Percentiles rank a stretch among this genome's conserved stretches.
These are phyloP conservation scores for Anser cygnoides DNA, from an alignment of 2,113 vertebrate genomes.

Conservation along the genomic window DNA sequence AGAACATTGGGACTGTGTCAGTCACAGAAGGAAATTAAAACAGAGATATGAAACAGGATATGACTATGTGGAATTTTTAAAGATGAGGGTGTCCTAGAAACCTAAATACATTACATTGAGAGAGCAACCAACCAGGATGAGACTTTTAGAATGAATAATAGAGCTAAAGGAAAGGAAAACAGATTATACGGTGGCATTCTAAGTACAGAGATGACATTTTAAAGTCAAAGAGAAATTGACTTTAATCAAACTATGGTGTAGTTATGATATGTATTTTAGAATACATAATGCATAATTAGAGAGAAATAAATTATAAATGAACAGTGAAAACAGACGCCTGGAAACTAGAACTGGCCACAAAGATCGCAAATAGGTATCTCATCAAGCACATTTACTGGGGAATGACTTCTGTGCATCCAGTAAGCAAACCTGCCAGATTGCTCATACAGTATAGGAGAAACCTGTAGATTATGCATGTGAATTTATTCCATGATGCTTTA, in stretches of 20 bases:
- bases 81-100: neutral
- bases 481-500: neutral
- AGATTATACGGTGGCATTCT: neutral
- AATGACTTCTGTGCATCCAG: neutral
- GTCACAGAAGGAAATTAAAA: neutral
- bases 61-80: neutral
- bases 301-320: neutral
- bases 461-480: neutral
- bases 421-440: neutral
- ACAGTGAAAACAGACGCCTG: neutral
- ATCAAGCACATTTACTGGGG: neutral
- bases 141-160: neutral
- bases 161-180: neutral
- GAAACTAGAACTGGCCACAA: neutral
- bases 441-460: neutral
- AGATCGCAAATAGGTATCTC: neutral
- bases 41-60: neutral
- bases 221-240: neutral
- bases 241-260: neutral
- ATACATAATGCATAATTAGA: neutral
- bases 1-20: neutral
- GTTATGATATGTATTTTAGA: neutral
- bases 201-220: neutral
- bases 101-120: neutral
- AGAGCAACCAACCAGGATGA: neutral